A percentile compares a stretch with the other conserved stretches of the same genome.
Evolutionary conservation across 2,113 vertebrate genomes (phyloP).

Genomic region (Cercopithecus mona): DNA sequence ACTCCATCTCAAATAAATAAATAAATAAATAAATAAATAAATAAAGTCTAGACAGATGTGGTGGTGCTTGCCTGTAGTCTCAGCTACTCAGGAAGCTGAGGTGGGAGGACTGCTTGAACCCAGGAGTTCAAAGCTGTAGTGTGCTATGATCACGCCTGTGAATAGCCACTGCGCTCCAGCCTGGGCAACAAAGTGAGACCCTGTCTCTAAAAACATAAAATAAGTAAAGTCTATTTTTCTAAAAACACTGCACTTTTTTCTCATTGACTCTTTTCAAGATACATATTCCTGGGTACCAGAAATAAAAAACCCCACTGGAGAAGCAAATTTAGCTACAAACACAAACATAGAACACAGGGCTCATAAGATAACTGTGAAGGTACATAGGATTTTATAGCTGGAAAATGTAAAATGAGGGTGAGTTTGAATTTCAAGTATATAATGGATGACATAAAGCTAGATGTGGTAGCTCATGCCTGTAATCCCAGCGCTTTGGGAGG

Average conservation of each 20-base stretch:
- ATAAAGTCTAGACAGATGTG: not conserved
- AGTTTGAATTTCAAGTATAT: not conserved
- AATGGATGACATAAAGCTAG: not conserved
- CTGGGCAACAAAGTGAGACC: not conserved
- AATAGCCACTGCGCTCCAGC: not conserved
- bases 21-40: not conserved
- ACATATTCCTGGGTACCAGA: not conserved
- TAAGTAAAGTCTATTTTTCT: not conserved
- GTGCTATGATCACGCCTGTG: not conserved
- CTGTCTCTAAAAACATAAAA: not conserved
- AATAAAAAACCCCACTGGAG: not conserved
- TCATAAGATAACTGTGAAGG: not conserved
- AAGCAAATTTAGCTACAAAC: slow-evolving; percentile 25
- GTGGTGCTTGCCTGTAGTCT: not conserved
- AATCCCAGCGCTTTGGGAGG: too few species aligned
- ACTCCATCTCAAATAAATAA: too few species aligned
- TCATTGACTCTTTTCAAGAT: not conserved
- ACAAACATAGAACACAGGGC: not conserved
- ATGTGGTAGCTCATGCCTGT: too few species aligned
- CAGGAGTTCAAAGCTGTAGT: not conserved
- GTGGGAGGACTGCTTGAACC: not conserved
- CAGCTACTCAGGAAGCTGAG: not conserved
- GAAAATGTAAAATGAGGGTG: not conserved
- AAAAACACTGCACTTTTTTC: not conserved
- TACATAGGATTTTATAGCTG: not conserved